Evolutionary conservation across 1,140 invertebrate species (phyloP).

Genomic region (Drosophila oshimai): DNA sequence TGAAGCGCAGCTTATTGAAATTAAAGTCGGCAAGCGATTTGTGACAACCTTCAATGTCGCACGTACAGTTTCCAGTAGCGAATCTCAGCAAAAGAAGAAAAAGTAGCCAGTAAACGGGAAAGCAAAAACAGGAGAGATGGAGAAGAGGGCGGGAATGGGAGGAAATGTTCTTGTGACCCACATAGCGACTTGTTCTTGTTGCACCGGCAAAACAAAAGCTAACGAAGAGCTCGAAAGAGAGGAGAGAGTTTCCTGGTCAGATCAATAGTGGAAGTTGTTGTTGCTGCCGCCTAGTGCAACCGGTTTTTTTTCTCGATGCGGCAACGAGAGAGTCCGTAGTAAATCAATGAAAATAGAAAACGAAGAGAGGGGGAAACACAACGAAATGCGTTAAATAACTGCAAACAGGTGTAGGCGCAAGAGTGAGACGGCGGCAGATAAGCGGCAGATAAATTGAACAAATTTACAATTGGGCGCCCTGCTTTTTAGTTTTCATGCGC

Average conservation of each 20-base stretch:
- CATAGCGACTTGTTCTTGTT: slow-evolving; percentile 52
- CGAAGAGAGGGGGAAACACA: slow-evolving; percentile 26
- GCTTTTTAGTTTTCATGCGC: slow-evolving; percentile 9
- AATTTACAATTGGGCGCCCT: slow-evolving; percentile 29
- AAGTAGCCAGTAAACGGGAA: slow-evolving; percentile 23
- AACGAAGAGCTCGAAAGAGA: slow-evolving; percentile 39
- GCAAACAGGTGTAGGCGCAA: slow-evolving; percentile 60
- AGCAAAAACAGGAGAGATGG: slow-evolving; percentile 12
- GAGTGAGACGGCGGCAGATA: slow-evolving; percentile 13
- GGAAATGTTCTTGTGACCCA: slow-evolving; percentile 50
- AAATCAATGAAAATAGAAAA: slow-evolving; percentile 59
- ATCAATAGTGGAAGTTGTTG: slow-evolving; percentile 34
- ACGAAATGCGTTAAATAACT: slow-evolving; percentile 64
- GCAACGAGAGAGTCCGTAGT: slow-evolving; percentile 54
- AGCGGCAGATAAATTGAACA: slow-evolving; percentile 43
- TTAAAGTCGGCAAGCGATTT: slow-evolving; percentile 20
- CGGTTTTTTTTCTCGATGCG: slow-evolving; percentile 34
- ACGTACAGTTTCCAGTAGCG: slow-evolving; percentile 55
- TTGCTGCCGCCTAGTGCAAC: slow-evolving; percentile 12
- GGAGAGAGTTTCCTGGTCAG: slow-evolving; percentile 22
- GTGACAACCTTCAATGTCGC: slow-evolving; percentile 51
- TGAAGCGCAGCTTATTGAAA: slow-evolving; percentile 65
- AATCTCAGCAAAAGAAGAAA: not conserved
- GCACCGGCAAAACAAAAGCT: slow-evolving; percentile 63
- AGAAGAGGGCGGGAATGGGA: not conserved